Base-by-base conservation (phyloP, 2,888 invertebrate species). In the Alloplasta piceator region DNA sequence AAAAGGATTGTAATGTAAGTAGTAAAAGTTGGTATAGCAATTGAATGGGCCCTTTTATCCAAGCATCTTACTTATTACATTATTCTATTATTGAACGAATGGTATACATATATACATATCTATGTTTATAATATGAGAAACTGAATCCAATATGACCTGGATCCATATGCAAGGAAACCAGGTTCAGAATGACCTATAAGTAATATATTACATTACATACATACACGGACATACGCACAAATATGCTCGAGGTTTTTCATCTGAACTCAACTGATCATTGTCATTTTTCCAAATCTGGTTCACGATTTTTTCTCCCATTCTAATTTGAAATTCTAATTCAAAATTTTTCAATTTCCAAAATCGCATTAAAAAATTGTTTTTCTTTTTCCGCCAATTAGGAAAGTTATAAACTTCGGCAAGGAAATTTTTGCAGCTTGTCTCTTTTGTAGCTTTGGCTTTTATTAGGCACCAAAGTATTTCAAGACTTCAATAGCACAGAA, bases 21-120 rank as follows among this genome's bases (percentile, higher is more conserved):
- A 56, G 56, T 16, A 63, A 26, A 26, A 63, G 63, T 71, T 60
- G 39, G 14, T 70, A 66, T 48, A 56, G n/a, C 41, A 26, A 38
- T 7, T 60, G 12, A 10, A 60, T 38, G 43, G 50, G 12, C 66
- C 39, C 50, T 60, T 60, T 66, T 38, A 55, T 60, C 39, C 52
- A 60, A 67, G 10, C n/a, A 38, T 72, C 46, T 67, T 61, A 72
- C 66, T 77, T 77, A 78, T 78, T 66, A 43, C 71, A 39, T 70
- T 58, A 71, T 70, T 78, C 60, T 66, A 70, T 58, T 48, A 60
- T 60, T 66, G 74, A 75, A 73, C 16, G 48, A 48, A 78, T 43
- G 48, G 61, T 39, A 14, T 67, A 50, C n/a, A 12, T 41, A 67
- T 50, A 36, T 52, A 52, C n/a, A 52, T 67, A 66, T 52, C 41